Percentiles rank a stretch among this genome's conserved stretches.
phyloP scores from a whole-genome alignment of 2,113 vertebrate genomes.

The Zosterops japonicus region DNA sequence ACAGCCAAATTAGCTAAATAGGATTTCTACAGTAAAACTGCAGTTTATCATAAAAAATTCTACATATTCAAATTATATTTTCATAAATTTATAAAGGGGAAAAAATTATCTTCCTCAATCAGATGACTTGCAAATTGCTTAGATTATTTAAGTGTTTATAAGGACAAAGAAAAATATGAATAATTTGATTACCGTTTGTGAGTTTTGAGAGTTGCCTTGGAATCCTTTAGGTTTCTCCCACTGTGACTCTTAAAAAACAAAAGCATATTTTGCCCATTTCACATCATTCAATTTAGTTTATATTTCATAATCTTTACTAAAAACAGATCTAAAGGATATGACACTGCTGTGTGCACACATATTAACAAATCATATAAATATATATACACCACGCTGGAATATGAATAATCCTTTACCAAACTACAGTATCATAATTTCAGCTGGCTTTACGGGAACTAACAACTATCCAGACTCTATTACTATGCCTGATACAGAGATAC shows the following conservation, averaged over 20 bases:
- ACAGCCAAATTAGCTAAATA: background rate
- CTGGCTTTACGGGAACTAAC: background rate
- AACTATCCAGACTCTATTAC: background rate
- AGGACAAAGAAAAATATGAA: background rate
- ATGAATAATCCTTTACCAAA: background rate
- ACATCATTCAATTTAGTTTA: background rate
- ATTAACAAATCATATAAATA: background rate
- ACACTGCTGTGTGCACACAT: background rate
- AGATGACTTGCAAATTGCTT: background rate
- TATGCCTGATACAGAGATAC: background rate
- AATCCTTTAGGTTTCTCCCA: conserved; percentile 85
- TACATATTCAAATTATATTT: background rate
- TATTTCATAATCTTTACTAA: background rate
- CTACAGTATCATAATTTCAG: background rate
- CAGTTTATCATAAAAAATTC: background rate
- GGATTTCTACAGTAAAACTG: background rate
- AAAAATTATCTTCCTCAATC: background rate
- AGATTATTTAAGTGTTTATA: background rate
- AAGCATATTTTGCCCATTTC: background rate
- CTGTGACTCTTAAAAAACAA: conserved; percentile 76
- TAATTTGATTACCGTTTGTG: conserved; percentile 70
- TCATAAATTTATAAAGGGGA: background rate
- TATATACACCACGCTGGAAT: accelerated
- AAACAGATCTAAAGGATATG: background rate
- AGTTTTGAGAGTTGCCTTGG: conserved; percentile 67